These are phyloP conservation scores for Epizoanthus fatuus DNA, from an alignment of 92 coral and sea anemone genomes.

Conservation along the genomic window DNA sequence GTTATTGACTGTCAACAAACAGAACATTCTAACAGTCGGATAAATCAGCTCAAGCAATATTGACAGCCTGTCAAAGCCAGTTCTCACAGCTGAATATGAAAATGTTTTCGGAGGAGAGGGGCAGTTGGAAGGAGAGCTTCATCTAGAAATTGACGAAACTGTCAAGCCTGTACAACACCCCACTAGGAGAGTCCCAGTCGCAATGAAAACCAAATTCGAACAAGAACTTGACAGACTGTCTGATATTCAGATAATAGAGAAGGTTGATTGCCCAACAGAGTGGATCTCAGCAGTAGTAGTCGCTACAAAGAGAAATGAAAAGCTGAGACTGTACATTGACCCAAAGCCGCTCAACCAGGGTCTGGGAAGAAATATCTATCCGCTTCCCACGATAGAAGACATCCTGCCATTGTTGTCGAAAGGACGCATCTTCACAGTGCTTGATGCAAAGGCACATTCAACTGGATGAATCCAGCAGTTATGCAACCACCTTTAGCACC, in stretches of 20 bases:
- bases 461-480: slow-evolving; percentile 66
- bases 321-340: slow-evolving; percentile 63
- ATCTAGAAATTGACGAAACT: slow-evolving; percentile 43
- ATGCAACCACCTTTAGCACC: slow-evolving; percentile 68
- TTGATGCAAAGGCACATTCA: slow-evolving; percentile 76
- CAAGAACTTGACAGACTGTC: slow-evolving; percentile 47
- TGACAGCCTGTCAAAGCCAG: slow-evolving; percentile 17
- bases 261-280: slow-evolving; percentile 53
- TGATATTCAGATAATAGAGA: slow-evolving; percentile 46
- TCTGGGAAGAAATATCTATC: slow-evolving; percentile 70
- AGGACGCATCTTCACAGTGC: slow-evolving; percentile 65
- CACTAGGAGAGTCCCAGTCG: slow-evolving; percentile 50
- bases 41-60: slow-evolving; percentile 1
- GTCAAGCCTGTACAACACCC: slow-evolving; percentile 51
- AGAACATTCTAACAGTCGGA: slow-evolving; percentile 67
- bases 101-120: slow-evolving; percentile 49
- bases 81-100: slow-evolving; percentile 16
- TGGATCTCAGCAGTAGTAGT: slow-evolving; percentile 75
- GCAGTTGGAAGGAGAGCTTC: slow-evolving; percentile 44
- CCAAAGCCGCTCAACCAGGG: slow-evolving; percentile 74
- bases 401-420: slow-evolving; percentile 58
- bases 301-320: slow-evolving; percentile 61
- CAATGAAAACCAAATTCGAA: slow-evolving; percentile 42
- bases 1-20: slow-evolving; percentile 38
- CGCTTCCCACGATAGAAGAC: slow-evolving; percentile 71